Percentiles rank a stretch among this genome's conserved stretches.
phyloP scores from a whole-genome alignment of 2,113 vertebrate genomes.

The Elanoides forficatus region DNA sequence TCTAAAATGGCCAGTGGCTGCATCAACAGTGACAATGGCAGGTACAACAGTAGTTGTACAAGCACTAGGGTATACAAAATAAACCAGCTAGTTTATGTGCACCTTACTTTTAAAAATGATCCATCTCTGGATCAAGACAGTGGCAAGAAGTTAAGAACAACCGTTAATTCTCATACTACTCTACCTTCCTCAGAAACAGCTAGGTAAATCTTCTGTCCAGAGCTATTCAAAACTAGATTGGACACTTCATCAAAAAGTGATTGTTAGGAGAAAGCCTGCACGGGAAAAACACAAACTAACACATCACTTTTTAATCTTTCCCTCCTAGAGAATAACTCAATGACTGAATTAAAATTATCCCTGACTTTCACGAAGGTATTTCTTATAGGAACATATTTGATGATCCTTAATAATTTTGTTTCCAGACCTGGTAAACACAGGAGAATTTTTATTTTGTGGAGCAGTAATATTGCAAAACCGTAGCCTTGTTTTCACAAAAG shows the following conservation, averaged over 20 bases:
- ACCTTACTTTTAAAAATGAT: not conserved
- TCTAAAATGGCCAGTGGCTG: not conserved
- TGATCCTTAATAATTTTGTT: not conserved
- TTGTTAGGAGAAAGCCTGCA: not conserved
- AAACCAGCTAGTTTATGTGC: not conserved
- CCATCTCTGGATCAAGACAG: not conserved
- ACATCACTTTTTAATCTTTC: not conserved
- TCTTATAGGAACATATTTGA: not conserved
- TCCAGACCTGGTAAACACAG: not conserved
- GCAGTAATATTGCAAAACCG: not conserved
- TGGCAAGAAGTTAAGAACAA: not conserved
- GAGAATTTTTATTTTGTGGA: not conserved
- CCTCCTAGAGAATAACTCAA: not conserved
- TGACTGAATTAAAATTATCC: not conserved
- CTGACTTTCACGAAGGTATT: not conserved
- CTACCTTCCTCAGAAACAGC: not conserved
- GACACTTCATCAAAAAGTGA: not conserved
- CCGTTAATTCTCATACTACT: not conserved
- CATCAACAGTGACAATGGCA: not conserved
- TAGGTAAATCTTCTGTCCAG: not conserved
- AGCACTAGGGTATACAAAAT: not conserved
- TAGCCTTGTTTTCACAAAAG: not conserved
- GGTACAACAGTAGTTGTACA: not conserved
- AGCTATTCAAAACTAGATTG: not conserved
- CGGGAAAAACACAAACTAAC: not conserved